Percentiles rank a stretch among this genome's conserved stretches.
These are phyloP conservation scores for Drosophila micromelanica DNA, from an alignment of 1,140 invertebrate species.

Conservation along the genomic window DNA sequence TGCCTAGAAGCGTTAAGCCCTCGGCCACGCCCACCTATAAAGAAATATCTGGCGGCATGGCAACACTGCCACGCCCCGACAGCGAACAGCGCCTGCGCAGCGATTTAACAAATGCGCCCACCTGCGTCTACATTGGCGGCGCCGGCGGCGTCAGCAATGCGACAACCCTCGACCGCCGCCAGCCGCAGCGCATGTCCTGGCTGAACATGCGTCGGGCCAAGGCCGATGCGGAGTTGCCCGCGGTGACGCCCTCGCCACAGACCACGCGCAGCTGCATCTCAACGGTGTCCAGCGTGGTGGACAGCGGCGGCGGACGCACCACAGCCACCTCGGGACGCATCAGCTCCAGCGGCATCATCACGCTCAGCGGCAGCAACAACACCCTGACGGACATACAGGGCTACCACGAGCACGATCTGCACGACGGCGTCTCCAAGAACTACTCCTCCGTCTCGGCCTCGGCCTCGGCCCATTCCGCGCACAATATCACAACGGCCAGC, in stretches of 20 bases:
- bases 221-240: constrained; percentile 55
- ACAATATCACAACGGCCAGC: constrained; percentile 78
- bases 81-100: constrained; percentile 60
- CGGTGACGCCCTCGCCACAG: constrained; percentile 77
- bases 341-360: constrained; percentile 78
- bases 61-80: constrained; percentile 62
- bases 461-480: constrained; percentile 59
- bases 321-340: constrained; percentile 80
- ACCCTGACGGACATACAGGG: constrained; percentile 77
- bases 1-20: constrained; percentile 49
- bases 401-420: constrained; percentile 59
- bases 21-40: constrained; percentile 54
- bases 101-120: constrained; percentile 61
- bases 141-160: constrained; percentile 36
- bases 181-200: constrained; percentile 79
- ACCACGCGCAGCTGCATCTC: constrained; percentile 79
- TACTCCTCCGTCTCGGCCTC: constrained; percentile 56
- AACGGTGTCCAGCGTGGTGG: constrained; percentile 76
- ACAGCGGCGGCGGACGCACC: constrained; percentile 74
- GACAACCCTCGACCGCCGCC: constrained; percentile 68
- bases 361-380: constrained; percentile 79
- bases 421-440: constrained; percentile 69
- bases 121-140: constrained; percentile 75
- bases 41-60: constrained; percentile 68
- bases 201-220: constrained; percentile 76